Evolutionary conservation across 2,797 vertebrate genomes (phyloP), one percentile per base, ranked within the genome.

Genomic region (Malurus leucopterus): DNA sequence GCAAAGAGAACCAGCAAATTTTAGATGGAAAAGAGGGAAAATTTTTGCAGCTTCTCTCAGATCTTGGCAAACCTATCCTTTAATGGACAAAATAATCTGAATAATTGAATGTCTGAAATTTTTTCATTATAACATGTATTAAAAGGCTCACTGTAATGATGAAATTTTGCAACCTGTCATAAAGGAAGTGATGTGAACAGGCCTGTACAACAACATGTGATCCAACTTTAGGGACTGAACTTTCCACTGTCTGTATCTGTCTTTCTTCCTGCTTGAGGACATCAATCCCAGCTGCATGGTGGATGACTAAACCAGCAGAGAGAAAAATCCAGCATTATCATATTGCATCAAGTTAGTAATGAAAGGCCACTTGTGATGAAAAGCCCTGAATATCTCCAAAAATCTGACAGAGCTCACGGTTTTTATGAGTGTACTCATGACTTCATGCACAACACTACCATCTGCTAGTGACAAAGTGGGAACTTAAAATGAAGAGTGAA

Each of bases 371-470:
- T 26, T 63, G 12, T 24, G 63, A 80, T 49, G 3, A 44, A 83
- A 90, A 64, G 24, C 7, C 47, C 26, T 34, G 15, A 49, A 15
- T 59, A 44, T 12, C 29, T 79, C 13, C 0, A 36, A 83, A 62
- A 36, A 15, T 11, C n/a, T 23, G 40, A 40, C 7, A 32, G 55
- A 47, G 16, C 20, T 64, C 23, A 58, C 12, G 11, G 1, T 77
- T 65, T 67, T 74, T 41, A 3, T 21, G 63, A 43, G 14, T 6
- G 3, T 36, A 53, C 15, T 78, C 13, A 40, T 13, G 40, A 44
- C 15, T 63, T 59, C n/a, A n/a, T 8, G 19, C 10, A 13, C 38
- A 73, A 55, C 29, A 15, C 1, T 0, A 71, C 18, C 2, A 2
- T 26, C 14, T 54, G 30, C 17, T 51, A 49, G 15, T 29, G 49